Base-by-base conservation (phyloP, 2,113 vertebrate species). In the Setophaga coronata region DNA sequence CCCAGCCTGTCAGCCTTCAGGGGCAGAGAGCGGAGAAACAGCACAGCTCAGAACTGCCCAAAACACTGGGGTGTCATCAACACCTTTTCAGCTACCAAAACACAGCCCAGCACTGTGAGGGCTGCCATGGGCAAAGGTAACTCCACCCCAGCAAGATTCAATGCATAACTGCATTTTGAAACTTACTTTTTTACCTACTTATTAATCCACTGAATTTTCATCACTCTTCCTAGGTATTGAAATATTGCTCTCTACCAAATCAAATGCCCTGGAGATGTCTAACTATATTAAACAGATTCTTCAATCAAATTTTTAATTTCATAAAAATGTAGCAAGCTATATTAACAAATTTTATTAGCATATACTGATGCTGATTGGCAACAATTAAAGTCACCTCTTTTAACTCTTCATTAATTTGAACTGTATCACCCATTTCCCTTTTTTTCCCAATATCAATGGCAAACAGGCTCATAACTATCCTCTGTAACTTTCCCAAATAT, bases 321-420 rank as follows among this genome's bases (percentile, higher is more conserved):
- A 92, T 82, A 88, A 90, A 93, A 92, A 88, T 36, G 38, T 58
- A 72, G 48, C 58, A 90, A 83, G 31, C 3, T 36, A 70, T 53
- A 91, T 82, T 65, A 94, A 80, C 36, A 92, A 57, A 85, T 57
- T 50, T 57, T 87, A 57, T 87, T 81, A 81, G 28, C 47, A 78
- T 87, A 80, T 60, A 69, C 34, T 56, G 47, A n/a, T 2, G 3
- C 21, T 81, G 64, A 88, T 31, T 83, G 18, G 31, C 36, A 90
- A 83, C 66, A 93, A 93, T 57, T 92, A 90, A 90, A 72, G 33
- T 21, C 88, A 62, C 16, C 20, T 84, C 64, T 92, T 92, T 83
- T 89, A 96, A 81, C 24, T 82, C 64, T 94, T 90, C 76, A 77
- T 90, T 92, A 83, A 83, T 86, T 82, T 73, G 62, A 94, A 88